Conservation (phyloP, 2,113 vertebrate genomes). For the Pelvicachromis taeniatus region DNA sequence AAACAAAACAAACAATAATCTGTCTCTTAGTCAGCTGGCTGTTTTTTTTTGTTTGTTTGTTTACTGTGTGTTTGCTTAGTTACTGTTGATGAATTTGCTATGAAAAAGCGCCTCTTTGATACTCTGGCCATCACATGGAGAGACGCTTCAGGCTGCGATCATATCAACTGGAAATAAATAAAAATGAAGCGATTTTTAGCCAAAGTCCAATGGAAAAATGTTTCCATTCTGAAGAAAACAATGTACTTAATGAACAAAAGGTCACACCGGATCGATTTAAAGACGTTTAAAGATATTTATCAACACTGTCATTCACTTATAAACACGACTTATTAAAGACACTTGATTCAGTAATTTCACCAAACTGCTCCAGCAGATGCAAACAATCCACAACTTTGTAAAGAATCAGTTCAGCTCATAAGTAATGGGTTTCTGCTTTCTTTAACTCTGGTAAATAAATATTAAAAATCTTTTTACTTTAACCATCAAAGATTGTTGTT, state of each 20-base stretch:
- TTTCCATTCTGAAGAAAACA: not conserved
- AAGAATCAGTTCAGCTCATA: not conserved
- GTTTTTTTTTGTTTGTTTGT: slow-evolving; percentile 20
- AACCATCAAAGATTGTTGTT: not conserved
- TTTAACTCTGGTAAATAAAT: not conserved
- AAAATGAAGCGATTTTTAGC: not conserved
- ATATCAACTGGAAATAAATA: not conserved
- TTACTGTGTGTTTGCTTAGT: slow-evolving; percentile 44
- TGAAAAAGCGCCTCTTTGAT: slow-evolving; percentile 42
- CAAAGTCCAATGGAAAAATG: not conserved
- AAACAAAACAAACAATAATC: slow-evolving; percentile 6
- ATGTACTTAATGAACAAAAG: not conserved
- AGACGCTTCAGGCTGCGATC: slow-evolving; percentile 28
- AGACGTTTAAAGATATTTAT: not conserved
- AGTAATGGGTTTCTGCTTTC: not conserved
- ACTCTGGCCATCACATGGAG: slow-evolving; percentile 51
- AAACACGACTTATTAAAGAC: not conserved
- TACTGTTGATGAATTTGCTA: slow-evolving; percentile 12
- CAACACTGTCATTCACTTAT: rapidly evolving
- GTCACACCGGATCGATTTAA: not conserved
- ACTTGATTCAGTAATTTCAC: not conserved
- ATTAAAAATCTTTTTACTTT: not conserved
- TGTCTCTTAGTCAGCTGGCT: not conserved
- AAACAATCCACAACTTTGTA: not conserved
- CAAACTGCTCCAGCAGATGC: not conserved